Evolutionary conservation across 2,888 invertebrate species (phyloP), one percentile per base, ranked within the genome.

Genomic region (Matsumyia berberina): DNA sequence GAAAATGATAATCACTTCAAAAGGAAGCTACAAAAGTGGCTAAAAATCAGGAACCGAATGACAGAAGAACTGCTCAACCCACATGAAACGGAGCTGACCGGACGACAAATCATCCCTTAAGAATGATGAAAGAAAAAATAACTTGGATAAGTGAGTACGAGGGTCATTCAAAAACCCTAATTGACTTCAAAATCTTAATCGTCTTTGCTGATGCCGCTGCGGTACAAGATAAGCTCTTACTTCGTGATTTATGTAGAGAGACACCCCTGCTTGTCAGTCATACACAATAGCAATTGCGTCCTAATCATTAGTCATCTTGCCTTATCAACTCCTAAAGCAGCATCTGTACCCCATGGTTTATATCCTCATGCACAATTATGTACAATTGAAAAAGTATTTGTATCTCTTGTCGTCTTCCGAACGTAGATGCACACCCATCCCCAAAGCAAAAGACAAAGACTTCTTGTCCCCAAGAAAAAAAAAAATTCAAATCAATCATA

Each of bases 401-500:
- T 51, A 29, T 31, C 29, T 15, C 24, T n/a, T 1, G 6, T 24
- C 24, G 4, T 24, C 24, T 24, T 24, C 24, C 24, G n/a, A 24
- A 4, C 24, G 24, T 24, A 46, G 9, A 24, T 53, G 53, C 31
- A n/a, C 53, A 53, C 15, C 53, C 15, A 3, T 3, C 24, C 24
- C 24, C 4, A 33, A 53, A 12, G 53, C 9, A 53, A 46, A 9
- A 46, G 12, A n/a, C 12, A 24, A 24, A 24, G 24, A 3, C 17
- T 19, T 2, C 11, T 46, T 46, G 11, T 46, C 19, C 19, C 2
- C n/a, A n/a, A n/a, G n/a, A n/a, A n/a, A n/a, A n/a, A n/a, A n/a
- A n/a, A 2, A 8, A 46, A 46, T 46, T 46, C 46, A 19, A 46
- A 46, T 46, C 46, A 46, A 46, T 46, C 46, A 46, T 11, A 46